phyloP scores from a whole-genome alignment of 1,140 invertebrate species.

The Habropoda laboriosa region DNA sequence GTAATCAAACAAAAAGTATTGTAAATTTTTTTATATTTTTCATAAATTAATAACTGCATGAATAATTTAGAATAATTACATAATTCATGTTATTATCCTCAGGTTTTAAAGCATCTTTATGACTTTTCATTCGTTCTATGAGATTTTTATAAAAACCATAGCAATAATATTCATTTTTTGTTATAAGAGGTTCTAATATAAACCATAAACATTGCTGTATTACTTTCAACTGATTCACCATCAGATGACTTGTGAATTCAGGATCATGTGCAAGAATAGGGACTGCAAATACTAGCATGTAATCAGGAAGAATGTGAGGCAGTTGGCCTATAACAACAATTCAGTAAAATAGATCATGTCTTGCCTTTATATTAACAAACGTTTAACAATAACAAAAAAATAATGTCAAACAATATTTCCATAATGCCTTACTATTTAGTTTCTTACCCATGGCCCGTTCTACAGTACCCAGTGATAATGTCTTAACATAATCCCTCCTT shows the following conservation, averaged over 20 bases:
- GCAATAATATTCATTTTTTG: slow-evolving; percentile 96
- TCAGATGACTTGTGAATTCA: slow-evolving; percentile 88
- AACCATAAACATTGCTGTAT: slow-evolving; percentile 95
- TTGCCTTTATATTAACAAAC: neutral
- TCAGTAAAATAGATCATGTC: slow-evolving; percentile 18
- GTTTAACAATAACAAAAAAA: slow-evolving; percentile 11
- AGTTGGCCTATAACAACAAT: slow-evolving; percentile 83
- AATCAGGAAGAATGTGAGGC: slow-evolving; percentile 96
- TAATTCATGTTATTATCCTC: slow-evolving; percentile 91
- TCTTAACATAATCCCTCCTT: slow-evolving; percentile 95
- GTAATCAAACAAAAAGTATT: slow-evolving; percentile 71
- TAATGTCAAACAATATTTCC: slow-evolving; percentile 22
- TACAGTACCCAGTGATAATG: slow-evolving; percentile 84
- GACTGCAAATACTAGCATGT: slow-evolving; percentile 97
- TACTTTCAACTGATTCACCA: slow-evolving; percentile 88
- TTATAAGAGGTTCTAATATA: slow-evolving; percentile 95
- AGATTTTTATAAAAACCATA: slow-evolving; percentile 98
- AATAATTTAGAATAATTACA: slow-evolving; percentile 83
- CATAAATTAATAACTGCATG: neutral
- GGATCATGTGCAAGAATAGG: slow-evolving; percentile 96
- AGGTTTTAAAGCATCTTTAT: slow-evolving; percentile 92
- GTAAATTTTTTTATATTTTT: neutral
- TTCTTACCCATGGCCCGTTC: slow-evolving; percentile 80
- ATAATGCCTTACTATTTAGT: slow-evolving; percentile 57
- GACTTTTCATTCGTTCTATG: slow-evolving; percentile 95